Base-by-base conservation (phyloP, 2,797 vertebrate species). In the Coendou prehensilis region DNA sequence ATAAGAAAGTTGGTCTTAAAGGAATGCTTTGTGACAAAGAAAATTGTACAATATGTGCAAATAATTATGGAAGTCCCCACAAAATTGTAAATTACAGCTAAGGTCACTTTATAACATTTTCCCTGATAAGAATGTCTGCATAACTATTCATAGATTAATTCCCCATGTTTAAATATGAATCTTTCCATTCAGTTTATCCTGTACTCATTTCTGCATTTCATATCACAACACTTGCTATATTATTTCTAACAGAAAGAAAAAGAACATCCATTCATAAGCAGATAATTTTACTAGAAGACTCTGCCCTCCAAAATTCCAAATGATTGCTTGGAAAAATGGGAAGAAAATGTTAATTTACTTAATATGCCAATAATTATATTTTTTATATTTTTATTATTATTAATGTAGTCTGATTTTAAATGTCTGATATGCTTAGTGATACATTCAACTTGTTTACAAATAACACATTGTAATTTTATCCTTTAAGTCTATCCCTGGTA, bases 231-330 rank as follows among this genome's bases (percentile, higher is more conserved):
- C 4, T 18, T 15, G 18, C 4, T 41, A 26, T 41, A 26, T 76
- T 59, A 8, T 75, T 92, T 94, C 52, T 95, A 37, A 87, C 64
- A 82, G 4, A 6, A 87, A 92, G 33, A 89, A 94, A 76, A 76
- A 50, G 14, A 30, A 52, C 8, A 88, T 78, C 18, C 4, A 23
- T n/a, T 84, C 18, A 76, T 47, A n/a, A 15, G 28, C 5, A 63
- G 45, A 59, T 33, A 56, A 83, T 89, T 69, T 69, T 33, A 57
- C 67, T 63, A 54, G 33, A 11, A 93, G 8, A 85, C 10, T 8
- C 15, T 64, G 0, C 30, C 89, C 1, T 84, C 2, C 18, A 80
- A 93, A 54, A 6, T 73, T 96, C 61, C 6, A 69, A 52, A 80
- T 94, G 80, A 61, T n/a, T 54, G 9, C 9, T 30, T 80, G 22